Base-by-base conservation (phyloP, 2,113 vertebrate genomes). In the Cichladusa arquata region DNA sequence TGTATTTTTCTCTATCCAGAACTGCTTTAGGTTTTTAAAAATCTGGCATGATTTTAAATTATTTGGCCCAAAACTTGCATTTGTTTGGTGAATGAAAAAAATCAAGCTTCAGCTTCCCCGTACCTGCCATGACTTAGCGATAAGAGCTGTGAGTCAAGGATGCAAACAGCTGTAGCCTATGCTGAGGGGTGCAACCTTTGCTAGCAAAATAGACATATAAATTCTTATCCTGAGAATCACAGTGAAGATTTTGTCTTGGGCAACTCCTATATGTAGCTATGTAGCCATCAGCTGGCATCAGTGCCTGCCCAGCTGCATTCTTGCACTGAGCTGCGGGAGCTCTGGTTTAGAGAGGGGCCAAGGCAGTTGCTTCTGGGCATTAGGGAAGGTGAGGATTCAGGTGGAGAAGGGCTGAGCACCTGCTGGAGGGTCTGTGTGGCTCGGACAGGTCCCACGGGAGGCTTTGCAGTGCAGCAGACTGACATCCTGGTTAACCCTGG, bases 401-500 rank as follows among this genome's bases (percentile, higher is more conserved):
- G 50, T 64, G 86, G 40, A 83, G 64, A 5, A 56, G 60, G 25
- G 51, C 33, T 9, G 1, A 54, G 34, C 34, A 14, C 54, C 36
- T 29, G 23, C 78, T 65, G 2, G 0, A 40, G 48, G 56, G 40
- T 44, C 17, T 42, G 14, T 18, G 60, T 53, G 83, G 17, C 58
- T 77, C 0, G 0, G 34, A 28, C 14, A 53, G n/a, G n/a, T 57
- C 25, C 50, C 45, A 8, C 0, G 1, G 60, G 58, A 81, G 26
- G 16, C 50, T 77, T 48, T 61, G 58, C 56, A 64, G 57, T 0
- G 1, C 23, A 54, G 69, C 29, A n/a, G n/a, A n/a, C n/a, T n/a
- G n/a, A n/a, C n/a, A n/a, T n/a, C n/a, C n/a, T n/a, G n/a, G 48
- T 28, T 54, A 33, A 20, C 10, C 24, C 22, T 8, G 10, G 42